Conservation (phyloP, 2,797 vertebrate species). For the Tragopan temminckii region DNA sequence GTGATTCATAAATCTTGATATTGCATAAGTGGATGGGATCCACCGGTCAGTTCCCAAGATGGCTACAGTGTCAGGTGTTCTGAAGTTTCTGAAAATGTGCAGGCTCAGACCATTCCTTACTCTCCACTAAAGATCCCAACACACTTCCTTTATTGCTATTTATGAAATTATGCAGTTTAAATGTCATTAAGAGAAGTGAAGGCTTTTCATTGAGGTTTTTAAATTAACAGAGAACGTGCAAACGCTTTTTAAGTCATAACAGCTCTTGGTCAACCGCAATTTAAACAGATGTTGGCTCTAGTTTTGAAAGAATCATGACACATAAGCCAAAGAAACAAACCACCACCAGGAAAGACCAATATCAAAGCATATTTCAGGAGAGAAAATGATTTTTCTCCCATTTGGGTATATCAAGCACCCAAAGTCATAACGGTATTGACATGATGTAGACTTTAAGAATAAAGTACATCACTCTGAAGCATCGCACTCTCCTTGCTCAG, state of each 20-base stretch:
- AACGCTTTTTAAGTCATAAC: neutral
- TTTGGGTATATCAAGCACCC: neutral
- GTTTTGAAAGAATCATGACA: neutral
- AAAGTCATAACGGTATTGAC: fast-evolving
- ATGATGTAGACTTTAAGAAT: neutral
- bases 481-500: neutral
- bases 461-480: neutral
- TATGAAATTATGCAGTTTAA: neutral
- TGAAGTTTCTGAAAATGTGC: neutral
- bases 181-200: neutral
- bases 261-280: neutral
- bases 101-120: neutral
- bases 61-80: fast-evolving
- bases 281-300: neutral
- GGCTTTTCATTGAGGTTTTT: neutral
- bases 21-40: neutral
- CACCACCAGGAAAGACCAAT: neutral
- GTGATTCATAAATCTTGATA: neutral
- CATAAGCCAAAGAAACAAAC: neutral
- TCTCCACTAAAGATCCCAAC: neutral
- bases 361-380: neutral
- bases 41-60: neutral
- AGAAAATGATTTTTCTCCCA: neutral
- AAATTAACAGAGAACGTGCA: neutral
- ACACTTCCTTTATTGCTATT: neutral